These are phyloP conservation scores for Diarsia rubi DNA, from an alignment of 2,888 invertebrate genomes.

Conservation along the genomic window DNA sequence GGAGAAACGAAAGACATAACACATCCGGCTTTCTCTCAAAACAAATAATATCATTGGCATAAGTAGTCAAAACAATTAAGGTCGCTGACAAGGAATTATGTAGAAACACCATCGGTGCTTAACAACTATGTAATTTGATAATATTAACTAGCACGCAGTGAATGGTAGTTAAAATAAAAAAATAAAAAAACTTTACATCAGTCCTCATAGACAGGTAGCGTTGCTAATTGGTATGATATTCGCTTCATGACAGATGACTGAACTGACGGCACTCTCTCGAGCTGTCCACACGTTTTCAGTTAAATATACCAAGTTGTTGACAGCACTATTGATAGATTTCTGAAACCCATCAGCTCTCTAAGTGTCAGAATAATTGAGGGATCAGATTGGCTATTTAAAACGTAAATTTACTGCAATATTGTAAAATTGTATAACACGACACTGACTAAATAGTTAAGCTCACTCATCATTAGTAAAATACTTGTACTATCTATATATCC, in stretches of 20 bases:
- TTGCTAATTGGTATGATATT: constrained; percentile 24
- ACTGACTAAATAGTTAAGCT: background rate
- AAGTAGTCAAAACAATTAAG: constrained; percentile 10
- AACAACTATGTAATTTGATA: background rate
- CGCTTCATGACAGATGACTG: constrained; percentile 17
- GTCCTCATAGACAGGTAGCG: constrained; percentile 3
- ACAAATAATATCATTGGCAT: background rate
- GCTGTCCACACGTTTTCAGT: constrained; percentile 14
- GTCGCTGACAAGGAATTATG: background rate
- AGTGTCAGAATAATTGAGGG: background rate
- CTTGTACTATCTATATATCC: background rate
- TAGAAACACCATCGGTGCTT: constrained; percentile 5
- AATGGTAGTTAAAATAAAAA: too few species aligned
- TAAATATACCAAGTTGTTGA: constrained; percentile 18
- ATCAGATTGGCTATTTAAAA: background rate
- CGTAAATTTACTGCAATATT: background rate
- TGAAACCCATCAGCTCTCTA: background rate
- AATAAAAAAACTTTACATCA: background rate
- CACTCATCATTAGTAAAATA: constrained; percentile 6
- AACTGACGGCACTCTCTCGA: constrained; percentile 2
- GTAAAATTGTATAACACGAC: background rate
- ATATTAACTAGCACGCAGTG: too few species aligned
- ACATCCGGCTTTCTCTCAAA: constrained; percentile 3
- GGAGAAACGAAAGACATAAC: background rate
- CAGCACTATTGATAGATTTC: constrained; percentile 2